Percentiles rank a stretch among this genome's conserved stretches.
Conservation (phyloP, 2,888 invertebrate species). For the Temnothorax ravouxi region DNA sequence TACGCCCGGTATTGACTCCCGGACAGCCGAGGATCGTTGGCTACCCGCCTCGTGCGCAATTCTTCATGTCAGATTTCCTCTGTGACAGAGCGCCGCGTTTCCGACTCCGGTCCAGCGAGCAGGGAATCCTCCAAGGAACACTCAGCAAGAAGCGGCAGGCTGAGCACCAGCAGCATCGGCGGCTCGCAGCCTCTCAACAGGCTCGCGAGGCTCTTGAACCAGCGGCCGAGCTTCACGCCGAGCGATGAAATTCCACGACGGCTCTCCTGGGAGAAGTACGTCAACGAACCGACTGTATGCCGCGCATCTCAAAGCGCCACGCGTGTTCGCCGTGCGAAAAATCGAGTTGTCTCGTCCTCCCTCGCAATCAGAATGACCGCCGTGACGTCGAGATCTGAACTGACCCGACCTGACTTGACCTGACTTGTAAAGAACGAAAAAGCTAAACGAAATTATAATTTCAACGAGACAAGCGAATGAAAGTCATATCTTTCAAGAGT, state of each 20-base stretch:
- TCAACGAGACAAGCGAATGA: neutral
- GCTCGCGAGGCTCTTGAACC: slow-evolving; percentile 88
- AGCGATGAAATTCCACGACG: slow-evolving; percentile 87
- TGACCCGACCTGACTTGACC: neutral
- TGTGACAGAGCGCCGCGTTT: slow-evolving; percentile 81
- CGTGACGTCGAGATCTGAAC: neutral
- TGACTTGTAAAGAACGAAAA: neutral
- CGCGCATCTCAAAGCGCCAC: neutral
- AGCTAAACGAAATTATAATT: neutral
- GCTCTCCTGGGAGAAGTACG: slow-evolving; percentile 88
- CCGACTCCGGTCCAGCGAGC: slow-evolving; percentile 79
- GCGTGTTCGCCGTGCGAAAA: neutral
- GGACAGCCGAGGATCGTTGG: neutral
- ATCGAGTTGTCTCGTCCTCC: neutral
- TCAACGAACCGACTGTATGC: neutral
- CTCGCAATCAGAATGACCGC: neutral
- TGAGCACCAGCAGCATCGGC: slow-evolving; percentile 83
- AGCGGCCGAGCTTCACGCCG: slow-evolving; percentile 85
- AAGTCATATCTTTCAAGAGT: neutral
- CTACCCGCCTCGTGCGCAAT: neutral
- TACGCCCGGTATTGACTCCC: neutral
- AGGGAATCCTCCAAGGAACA: slow-evolving; percentile 79
- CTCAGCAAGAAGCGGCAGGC: slow-evolving; percentile 78
- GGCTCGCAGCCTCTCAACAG: slow-evolving; percentile 87
- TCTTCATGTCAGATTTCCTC: slow-evolving; percentile 12